Conservation (phyloP, 2,113 vertebrate genomes). For the Vulpes ferrilata region DNA sequence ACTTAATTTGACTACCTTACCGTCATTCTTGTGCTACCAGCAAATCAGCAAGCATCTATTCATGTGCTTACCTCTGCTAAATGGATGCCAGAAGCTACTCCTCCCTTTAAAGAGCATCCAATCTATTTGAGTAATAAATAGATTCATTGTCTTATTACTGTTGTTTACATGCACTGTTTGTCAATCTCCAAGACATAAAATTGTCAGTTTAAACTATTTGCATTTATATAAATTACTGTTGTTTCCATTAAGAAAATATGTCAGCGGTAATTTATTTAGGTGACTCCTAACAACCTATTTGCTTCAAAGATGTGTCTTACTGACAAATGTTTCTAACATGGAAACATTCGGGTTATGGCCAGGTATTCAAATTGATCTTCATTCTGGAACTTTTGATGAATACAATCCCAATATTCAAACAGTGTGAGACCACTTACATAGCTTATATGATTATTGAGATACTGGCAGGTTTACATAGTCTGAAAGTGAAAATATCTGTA, state of each 20-base stretch:
- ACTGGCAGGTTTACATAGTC: not conserved
- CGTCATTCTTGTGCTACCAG: not conserved
- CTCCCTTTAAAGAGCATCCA: not conserved
- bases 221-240: constrained; percentile 28
- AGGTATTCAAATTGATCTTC: not conserved
- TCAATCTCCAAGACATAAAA: constrained; percentile 15
- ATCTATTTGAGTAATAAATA: not conserved
- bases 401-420: not conserved
- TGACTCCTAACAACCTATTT: not conserved
- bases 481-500: not conserved
- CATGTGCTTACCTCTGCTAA: not conserved
- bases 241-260: constrained; percentile 30
- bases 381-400: not conserved
- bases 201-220: constrained; percentile 16
- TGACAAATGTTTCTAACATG: constrained; percentile 10
- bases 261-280: not conserved
- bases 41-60: not conserved
- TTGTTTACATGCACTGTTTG: not conserved
- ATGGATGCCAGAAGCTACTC: not conserved
- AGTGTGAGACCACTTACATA: not conserved
- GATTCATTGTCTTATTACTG: not conserved
- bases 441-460: not conserved
- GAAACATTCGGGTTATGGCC: not conserved
- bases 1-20: not conserved
- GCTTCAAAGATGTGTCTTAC: not conserved